Evolutionary conservation across 2,888 invertebrate species (phyloP).

Genomic region (Drosophila longiperda): DNA sequence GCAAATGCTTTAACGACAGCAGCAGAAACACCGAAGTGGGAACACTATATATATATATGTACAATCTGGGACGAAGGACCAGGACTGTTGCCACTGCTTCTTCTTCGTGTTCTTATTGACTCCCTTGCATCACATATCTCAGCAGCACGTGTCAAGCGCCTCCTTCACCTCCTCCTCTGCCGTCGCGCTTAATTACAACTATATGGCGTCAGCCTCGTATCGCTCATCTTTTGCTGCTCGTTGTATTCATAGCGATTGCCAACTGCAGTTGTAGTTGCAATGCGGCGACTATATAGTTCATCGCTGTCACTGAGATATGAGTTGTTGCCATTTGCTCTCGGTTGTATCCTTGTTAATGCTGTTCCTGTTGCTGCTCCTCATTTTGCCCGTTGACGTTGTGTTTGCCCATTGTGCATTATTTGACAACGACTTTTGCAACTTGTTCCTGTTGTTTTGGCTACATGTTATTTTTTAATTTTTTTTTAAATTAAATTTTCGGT

Average conservation of each 20-base stretch:
- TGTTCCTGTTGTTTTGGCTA: background rate
- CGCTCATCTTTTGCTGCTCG: background rate
- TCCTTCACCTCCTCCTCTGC: slow-evolving; percentile 13
- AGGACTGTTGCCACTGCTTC: background rate
- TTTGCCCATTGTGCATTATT: slow-evolving; percentile 5
- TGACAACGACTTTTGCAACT: slow-evolving; percentile 6
- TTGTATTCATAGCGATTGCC: background rate
- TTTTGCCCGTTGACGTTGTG: slow-evolving; percentile 29
- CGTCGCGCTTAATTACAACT: slow-evolving; percentile 70
- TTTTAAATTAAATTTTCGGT: background rate
- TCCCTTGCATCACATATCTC: slow-evolving; percentile 4
- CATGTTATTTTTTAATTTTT: background rate
- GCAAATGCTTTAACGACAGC: slow-evolving; percentile 67
- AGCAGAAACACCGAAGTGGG: slow-evolving; percentile 5
- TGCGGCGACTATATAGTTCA: slow-evolving; percentile 51
- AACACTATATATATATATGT: background rate
- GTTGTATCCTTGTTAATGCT: background rate
- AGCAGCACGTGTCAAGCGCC: slow-evolving; percentile 72
- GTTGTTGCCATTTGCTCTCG: slow-evolving; percentile 53
- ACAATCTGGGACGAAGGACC: background rate
- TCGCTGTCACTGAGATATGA: slow-evolving; percentile 67
- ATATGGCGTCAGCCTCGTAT: slow-evolving; percentile 57
- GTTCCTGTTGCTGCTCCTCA: slow-evolving; percentile 1
- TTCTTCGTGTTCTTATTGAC: background rate
- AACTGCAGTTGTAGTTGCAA: slow-evolving; percentile 50